Percentiles rank a stretch among this genome's conserved stretches.
phyloP scores from a whole-genome alignment of 2,113 vertebrate genomes.

The Acanthochromis polyacanthus region DNA sequence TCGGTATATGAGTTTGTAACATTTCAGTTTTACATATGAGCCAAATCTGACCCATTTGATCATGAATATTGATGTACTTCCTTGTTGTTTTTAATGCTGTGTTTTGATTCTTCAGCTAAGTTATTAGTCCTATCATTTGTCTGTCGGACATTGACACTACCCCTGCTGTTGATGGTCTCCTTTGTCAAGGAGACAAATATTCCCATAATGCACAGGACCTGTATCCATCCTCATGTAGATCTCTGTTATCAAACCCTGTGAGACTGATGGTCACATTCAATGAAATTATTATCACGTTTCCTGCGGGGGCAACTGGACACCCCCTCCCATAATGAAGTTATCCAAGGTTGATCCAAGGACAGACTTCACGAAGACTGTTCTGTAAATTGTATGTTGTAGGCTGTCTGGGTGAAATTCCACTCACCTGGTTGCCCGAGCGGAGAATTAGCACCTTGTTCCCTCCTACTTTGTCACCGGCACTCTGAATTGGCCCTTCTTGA shows the following conservation, averaged over 20 bases:
- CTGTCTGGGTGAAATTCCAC: conserved; percentile 68
- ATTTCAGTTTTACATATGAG: neutral
- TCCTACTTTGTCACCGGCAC: conserved; percentile 13
- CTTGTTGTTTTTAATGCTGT: neutral
- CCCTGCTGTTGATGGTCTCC: conserved; percentile 21
- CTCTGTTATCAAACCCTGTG: conserved; percentile 22
- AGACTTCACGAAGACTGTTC: conserved; percentile 20
- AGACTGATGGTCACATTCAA: conserved; percentile 53
- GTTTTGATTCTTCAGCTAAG: neutral
- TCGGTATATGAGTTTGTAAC: neutral
- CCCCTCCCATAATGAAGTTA: conserved; percentile 50
- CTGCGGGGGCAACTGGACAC: conserved; percentile 29
- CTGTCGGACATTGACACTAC: conserved; percentile 19
- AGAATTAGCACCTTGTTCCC: conserved; percentile 46
- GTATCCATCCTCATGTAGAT: conserved; percentile 28
- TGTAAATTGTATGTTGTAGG: conserved; percentile 31
- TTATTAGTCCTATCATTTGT: neutral
- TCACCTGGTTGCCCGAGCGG: conserved; percentile 54
- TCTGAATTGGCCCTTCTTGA: conserved; percentile 40
- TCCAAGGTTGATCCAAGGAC: conserved; percentile 65
- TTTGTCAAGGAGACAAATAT: conserved; percentile 50
- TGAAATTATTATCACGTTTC: conserved; percentile 51
- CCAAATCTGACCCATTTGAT: neutral
- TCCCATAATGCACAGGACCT: conserved; percentile 56
- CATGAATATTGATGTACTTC: neutral